phyloP scores from a whole-genome alignment of 2,113 vertebrate genomes.

The Apodemus speciosus region DNA sequence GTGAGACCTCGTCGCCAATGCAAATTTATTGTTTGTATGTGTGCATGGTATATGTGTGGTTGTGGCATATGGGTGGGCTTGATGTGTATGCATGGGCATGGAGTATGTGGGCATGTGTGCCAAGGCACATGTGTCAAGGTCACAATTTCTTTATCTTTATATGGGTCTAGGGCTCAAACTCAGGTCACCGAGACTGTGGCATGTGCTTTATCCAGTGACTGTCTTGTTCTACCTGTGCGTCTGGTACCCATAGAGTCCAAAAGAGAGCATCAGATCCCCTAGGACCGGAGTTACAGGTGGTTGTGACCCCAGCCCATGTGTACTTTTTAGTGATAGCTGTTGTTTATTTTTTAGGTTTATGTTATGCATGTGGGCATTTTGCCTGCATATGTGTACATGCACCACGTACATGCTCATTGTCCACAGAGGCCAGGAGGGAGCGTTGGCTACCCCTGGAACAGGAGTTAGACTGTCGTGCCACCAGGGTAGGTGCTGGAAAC shows the following conservation, averaged over 20 bases:
- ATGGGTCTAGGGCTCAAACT: not conserved
- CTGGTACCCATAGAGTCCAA: not conserved
- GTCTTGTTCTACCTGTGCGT: not conserved
- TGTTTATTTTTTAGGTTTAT: not conserved
- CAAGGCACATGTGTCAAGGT: not conserved
- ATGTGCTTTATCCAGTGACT: not conserved
- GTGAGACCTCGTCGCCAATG: not conserved
- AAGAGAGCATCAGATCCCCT: not conserved
- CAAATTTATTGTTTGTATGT: not conserved
- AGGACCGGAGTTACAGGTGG: not conserved
- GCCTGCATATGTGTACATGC: not conserved
- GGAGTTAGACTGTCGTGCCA: too few relatives aligned
- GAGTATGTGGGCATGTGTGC: not conserved
- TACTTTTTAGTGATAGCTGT: not conserved
- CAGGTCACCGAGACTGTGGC: not conserved
- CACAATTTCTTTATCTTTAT: not conserved
- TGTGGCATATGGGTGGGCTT: not conserved
- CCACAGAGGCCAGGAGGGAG: not conserved
- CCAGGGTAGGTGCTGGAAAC: not conserved
- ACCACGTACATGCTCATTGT: not conserved
- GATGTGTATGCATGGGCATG: not conserved
- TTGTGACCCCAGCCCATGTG: not conserved
- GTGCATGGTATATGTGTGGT: not conserved
- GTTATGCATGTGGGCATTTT: not conserved
- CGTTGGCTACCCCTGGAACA: not conserved